Percentiles rank a stretch among this genome's conserved stretches.
These are phyloP conservation scores for Pagrus major DNA, from an alignment of 2,113 vertebrate genomes.

Conservation along the genomic window DNA sequence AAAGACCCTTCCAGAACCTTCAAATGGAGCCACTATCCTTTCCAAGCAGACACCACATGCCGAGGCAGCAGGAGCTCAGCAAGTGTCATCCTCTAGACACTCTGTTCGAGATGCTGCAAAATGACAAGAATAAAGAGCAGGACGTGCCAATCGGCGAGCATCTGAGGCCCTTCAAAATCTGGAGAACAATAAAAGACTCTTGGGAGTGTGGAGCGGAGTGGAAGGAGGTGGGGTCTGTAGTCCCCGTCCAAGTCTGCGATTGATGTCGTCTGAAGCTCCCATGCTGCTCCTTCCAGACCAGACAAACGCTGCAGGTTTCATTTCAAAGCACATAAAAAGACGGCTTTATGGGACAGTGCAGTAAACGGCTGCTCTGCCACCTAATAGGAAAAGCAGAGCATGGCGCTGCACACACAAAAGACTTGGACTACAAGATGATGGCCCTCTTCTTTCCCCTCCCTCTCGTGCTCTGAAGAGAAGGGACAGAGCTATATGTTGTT, in stretches of 20 bases:
- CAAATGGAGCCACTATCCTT: slow-evolving; percentile 75
- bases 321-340: slow-evolving; percentile 83
- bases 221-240: slow-evolving; percentile 48
- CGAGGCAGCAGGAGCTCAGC: slow-evolving; percentile 78
- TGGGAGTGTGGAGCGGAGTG: slow-evolving; percentile 61
- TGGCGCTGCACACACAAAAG: slow-evolving; percentile 59
- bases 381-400: slow-evolving; percentile 73
- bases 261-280: slow-evolving; percentile 77
- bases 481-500: slow-evolving; percentile 18
- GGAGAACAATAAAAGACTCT: slow-evolving; percentile 78
- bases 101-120: slow-evolving; percentile 74
- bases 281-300: slow-evolving; percentile 75
- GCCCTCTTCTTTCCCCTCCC: slow-evolving; percentile 20
- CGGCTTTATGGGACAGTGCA: slow-evolving; percentile 66
- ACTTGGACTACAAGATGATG: slow-evolving; percentile 47
- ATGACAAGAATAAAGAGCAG: slow-evolving; percentile 62
- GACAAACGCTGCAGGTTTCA: slow-evolving; percentile 79
- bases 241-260: slow-evolving; percentile 74
- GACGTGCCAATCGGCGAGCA: slow-evolving; percentile 68
- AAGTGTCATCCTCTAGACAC: slow-evolving; percentile 82
- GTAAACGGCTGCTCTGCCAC: slow-evolving; percentile 75
- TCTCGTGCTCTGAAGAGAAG: slow-evolving; percentile 32
- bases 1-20: slow-evolving; percentile 77
- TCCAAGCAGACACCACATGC: slow-evolving; percentile 78
- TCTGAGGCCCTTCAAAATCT: slow-evolving; percentile 72